These are phyloP conservation scores for Hyperoplus immaculatus DNA, from an alignment of 2,797 vertebrate genomes.

Conservation along the genomic window DNA sequence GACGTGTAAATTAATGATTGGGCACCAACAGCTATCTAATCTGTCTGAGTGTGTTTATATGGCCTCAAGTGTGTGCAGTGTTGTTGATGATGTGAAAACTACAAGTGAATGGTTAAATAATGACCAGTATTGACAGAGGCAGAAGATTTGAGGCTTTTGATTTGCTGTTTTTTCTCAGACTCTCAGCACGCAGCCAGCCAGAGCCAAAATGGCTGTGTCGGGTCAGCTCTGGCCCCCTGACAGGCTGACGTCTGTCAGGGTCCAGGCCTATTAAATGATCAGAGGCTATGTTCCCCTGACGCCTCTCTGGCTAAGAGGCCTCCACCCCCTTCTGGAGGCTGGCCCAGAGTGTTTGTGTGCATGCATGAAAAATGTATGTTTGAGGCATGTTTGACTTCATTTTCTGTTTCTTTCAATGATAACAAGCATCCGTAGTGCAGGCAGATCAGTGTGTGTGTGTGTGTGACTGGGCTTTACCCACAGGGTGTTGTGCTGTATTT, in stretches of 20 bases:
- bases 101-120: slow-evolving; percentile 59
- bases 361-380: slow-evolving; percentile 50
- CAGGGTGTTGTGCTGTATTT: slow-evolving; percentile 53
- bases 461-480: slow-evolving; percentile 44
- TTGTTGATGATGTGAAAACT: slow-evolving; percentile 40
- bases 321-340: slow-evolving; percentile 60
- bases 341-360: slow-evolving; percentile 60
- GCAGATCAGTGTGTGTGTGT: slow-evolving; percentile 9
- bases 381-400: slow-evolving; percentile 31
- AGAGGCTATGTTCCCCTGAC: slow-evolving; percentile 69
- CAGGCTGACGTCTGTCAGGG: slow-evolving; percentile 74
- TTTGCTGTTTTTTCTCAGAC: slow-evolving; percentile 51
- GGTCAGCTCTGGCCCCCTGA: slow-evolving; percentile 76
- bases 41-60: slow-evolving; percentile 12
- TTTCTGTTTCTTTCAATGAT: slow-evolving; percentile 30
- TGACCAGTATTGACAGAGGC: slow-evolving; percentile 49
- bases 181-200: slow-evolving; percentile 59
- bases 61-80: slow-evolving; percentile 5
- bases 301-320: slow-evolving; percentile 67
- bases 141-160: slow-evolving; percentile 48
- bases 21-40: slow-evolving; percentile 44
- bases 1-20: slow-evolving; percentile 53
- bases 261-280: slow-evolving; percentile 80
- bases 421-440: slow-evolving; percentile 10
- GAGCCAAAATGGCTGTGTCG: slow-evolving; percentile 65